These are phyloP conservation scores for Spea multiplicata DNA, from an alignment of 2,113 vertebrate genomes.

Conservation along the genomic window DNA sequence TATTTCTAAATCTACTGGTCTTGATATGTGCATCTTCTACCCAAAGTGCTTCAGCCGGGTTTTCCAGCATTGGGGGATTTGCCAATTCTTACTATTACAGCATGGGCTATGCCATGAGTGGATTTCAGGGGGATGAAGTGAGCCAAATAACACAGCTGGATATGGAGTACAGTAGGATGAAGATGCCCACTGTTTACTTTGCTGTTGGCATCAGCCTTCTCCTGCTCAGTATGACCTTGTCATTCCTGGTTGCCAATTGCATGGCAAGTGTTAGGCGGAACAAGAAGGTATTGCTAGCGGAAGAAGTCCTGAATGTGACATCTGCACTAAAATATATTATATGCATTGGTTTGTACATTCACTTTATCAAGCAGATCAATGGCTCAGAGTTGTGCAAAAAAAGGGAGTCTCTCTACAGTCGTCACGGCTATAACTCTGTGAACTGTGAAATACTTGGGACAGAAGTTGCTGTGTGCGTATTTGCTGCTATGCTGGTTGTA, in stretches of 20 bases:
- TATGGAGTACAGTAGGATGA: constrained; percentile 32
- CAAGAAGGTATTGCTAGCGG: constrained; percentile 16
- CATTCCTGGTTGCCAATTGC: constrained; percentile 26
- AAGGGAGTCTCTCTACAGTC: constrained; percentile 36
- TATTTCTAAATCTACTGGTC: constrained; percentile 38
- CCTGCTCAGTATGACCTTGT: constrained; percentile 25
- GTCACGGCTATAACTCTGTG: constrained; percentile 39
- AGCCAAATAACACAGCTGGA: constrained; percentile 32
- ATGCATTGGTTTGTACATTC: constrained; percentile 32
- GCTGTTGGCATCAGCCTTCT: constrained; percentile 36
- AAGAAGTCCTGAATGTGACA: constrained; percentile 20
- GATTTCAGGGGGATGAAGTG: constrained; percentile 44
- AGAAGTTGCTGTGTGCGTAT: constrained; percentile 36
- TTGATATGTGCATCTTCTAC: constrained; percentile 43
- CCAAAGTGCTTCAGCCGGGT: constrained; percentile 44
- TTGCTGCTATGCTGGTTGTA: constrained; percentile 32
- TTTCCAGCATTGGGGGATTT: constrained; percentile 39
- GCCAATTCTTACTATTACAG: constrained; percentile 32
- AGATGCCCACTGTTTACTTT: constrained; percentile 43
- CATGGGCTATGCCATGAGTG: constrained; percentile 42
- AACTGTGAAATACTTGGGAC: constrained; percentile 38
- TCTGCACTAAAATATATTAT: constrained; percentile 26
- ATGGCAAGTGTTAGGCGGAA: not conserved
- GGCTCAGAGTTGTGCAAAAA: constrained; percentile 30
- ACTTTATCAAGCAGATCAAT: constrained; percentile 39